These are phyloP conservation scores for Caenorhabditis plicata DNA, from an alignment of 2,888 invertebrate species.

Conservation along the genomic window DNA sequence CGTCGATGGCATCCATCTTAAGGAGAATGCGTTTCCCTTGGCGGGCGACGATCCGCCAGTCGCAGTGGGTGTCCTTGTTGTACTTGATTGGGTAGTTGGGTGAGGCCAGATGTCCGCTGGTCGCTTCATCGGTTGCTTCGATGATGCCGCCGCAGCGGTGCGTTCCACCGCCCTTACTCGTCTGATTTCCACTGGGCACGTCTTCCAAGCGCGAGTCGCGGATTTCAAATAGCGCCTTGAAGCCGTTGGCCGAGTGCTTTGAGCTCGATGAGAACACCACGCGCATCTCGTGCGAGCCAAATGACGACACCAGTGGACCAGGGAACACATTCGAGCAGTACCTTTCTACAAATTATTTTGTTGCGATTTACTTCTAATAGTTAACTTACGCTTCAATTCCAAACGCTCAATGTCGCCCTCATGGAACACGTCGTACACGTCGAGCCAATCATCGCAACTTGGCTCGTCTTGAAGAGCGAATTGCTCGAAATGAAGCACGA, in stretches of 20 bases:
- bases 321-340: conserved; percentile 89
- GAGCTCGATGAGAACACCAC: conserved; percentile 85
- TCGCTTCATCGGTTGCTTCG: conserved; percentile 27
- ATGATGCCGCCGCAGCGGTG: conserved; percentile 35
- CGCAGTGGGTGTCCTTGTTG: conserved; percentile 82
- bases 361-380: not conserved
- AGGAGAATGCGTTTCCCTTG: conserved; percentile 74
- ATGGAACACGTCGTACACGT: conserved; percentile 59
- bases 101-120: conserved; percentile 71
- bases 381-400: conserved; percentile 9
- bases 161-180: conserved; percentile 5
- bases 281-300: conserved; percentile 83
- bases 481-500: conserved; percentile 63
- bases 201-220: conserved; percentile 69
- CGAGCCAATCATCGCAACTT: conserved; percentile 61
- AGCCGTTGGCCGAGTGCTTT: conserved; percentile 86
- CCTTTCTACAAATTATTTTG: conserved; percentile 67
- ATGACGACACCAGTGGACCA: conserved; percentile 89
- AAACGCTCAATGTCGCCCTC: conserved; percentile 38
- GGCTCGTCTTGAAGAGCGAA: conserved; percentile 52
- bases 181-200: conserved; percentile 37
- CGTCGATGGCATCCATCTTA: conserved; percentile 85
- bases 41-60: conserved; percentile 80
- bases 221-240: conserved; percentile 92
- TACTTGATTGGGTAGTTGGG: conserved; percentile 89